Evolutionary conservation across 2,888 invertebrate genomes (phyloP).

Genomic region (Lymantria dispar): DNA sequence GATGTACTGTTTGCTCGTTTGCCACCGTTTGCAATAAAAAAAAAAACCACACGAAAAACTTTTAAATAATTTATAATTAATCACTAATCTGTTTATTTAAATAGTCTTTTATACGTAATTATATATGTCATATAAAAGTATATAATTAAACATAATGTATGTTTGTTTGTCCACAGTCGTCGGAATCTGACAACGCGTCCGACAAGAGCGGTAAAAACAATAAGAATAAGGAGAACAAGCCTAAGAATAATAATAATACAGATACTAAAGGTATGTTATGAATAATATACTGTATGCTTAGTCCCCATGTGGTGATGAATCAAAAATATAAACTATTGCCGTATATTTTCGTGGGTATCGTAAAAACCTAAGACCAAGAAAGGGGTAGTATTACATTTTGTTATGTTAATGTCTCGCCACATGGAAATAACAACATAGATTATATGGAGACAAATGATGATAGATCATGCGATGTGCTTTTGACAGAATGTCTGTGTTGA

Average conservation of each 20-base stretch:
- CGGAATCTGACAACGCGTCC: slow-evolving; percentile 72
- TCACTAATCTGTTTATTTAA: no score
- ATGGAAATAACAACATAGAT: not conserved
- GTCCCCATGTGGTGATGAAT: not conserved
- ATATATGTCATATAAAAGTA: no score
- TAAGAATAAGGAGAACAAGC: slow-evolving; percentile 74
- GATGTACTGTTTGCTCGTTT: no score
- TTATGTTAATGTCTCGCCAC: no score
- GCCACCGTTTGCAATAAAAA: no score
- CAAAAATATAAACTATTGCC: no score
- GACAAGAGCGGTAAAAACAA: slow-evolving; percentile 68
- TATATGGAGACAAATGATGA: slow-evolving; percentile 45
- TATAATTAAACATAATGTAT: not conserved
- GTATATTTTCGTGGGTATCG: no score
- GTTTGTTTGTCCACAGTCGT: slow-evolving; percentile 51
- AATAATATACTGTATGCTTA: not conserved
- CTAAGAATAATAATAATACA: slow-evolving; percentile 69
- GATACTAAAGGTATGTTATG: slow-evolving; percentile 58
- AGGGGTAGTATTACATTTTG: no score
- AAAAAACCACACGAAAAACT: no score
- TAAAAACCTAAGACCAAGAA: no score
- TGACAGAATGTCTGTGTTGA: slow-evolving; percentile 55
- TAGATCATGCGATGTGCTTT: slow-evolving; percentile 60
- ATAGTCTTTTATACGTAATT: no score
- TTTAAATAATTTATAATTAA: no score